Evolutionary conservation across 1,140 invertebrate species (phyloP).

Genomic region (Pseudoatta argentina): DNA sequence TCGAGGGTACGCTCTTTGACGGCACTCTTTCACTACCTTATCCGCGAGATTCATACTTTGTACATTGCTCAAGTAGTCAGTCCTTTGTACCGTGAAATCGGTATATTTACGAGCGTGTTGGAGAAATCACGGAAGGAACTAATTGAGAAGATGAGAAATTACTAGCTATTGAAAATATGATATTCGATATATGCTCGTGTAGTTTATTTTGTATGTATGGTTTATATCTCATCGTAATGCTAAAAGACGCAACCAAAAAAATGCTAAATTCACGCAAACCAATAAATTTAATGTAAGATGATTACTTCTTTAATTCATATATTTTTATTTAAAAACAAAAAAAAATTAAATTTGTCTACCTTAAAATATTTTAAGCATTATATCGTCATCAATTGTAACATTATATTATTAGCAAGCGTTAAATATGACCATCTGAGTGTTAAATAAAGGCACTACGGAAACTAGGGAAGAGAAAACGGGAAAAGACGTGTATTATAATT

Average conservation of each 20-base stretch:
- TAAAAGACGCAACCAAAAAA: not conserved
- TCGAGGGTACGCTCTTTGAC: constrained; percentile 50
- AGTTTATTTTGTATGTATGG: not conserved
- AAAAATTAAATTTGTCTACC: not conserved
- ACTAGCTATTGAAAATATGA: not conserved
- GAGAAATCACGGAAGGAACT: constrained; percentile 20
- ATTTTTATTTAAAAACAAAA: not conserved
- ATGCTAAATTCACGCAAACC: too few relatives aligned
- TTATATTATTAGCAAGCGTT: not conserved
- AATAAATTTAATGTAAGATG: not conserved
- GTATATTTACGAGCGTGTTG: constrained; percentile 19
- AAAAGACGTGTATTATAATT: constrained; percentile 23
- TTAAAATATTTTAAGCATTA: not conserved
- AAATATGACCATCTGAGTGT: not conserved
- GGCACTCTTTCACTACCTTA: constrained; percentile 57
- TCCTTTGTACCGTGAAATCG: constrained; percentile 21
- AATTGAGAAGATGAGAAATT: constrained; percentile 36
- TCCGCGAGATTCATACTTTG: constrained; percentile 67
- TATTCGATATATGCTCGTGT: not conserved
- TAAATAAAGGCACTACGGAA: not conserved
- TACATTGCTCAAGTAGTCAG: constrained; percentile 31
- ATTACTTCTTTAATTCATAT: not conserved
- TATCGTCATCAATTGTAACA: not conserved
- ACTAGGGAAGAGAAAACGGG: not conserved
- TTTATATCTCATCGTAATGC: not conserved